Conservation (phyloP, 2,113 vertebrate species). For the Microcebus griseorufus region DNA sequence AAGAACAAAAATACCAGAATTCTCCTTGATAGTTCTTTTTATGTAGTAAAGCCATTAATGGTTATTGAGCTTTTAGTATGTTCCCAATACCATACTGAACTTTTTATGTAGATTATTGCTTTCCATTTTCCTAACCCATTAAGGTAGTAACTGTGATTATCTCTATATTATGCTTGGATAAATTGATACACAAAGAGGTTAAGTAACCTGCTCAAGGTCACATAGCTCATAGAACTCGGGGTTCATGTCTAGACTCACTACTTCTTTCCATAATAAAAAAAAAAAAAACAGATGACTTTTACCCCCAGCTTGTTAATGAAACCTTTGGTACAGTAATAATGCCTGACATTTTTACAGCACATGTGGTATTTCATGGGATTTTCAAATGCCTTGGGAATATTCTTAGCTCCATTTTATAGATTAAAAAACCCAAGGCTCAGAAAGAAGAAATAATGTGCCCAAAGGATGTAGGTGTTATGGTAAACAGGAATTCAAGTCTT, state of each 20-base stretch:
- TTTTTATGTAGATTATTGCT: neutral
- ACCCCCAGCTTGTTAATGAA: slow-evolving; percentile 20
- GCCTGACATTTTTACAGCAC: neutral
- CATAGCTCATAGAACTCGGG: neutral
- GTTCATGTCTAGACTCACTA: neutral
- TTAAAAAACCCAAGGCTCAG: neutral
- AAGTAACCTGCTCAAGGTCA: neutral
- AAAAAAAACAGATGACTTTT: slow-evolving; percentile 32
- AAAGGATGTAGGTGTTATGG: neutral
- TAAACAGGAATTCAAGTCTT: neutral
- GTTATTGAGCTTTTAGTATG: neutral
- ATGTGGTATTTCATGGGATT: neutral
- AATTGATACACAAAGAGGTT: slow-evolving; percentile 27
- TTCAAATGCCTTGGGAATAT: neutral
- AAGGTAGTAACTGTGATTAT: neutral
- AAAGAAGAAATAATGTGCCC: slow-evolving; percentile 1
- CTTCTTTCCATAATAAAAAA: neutral
- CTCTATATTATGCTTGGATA: neutral
- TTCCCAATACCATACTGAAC: neutral
- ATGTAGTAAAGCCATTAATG: neutral
- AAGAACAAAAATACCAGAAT: neutral
- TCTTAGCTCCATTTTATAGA: neutral
- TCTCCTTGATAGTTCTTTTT: neutral
- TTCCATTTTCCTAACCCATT: neutral
- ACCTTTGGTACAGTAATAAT: neutral